Percentiles rank a stretch among this genome's conserved stretches.
phyloP scores from a whole-genome alignment of 2,888 invertebrate species.

The Cyrtodaria siliqua region DNA sequence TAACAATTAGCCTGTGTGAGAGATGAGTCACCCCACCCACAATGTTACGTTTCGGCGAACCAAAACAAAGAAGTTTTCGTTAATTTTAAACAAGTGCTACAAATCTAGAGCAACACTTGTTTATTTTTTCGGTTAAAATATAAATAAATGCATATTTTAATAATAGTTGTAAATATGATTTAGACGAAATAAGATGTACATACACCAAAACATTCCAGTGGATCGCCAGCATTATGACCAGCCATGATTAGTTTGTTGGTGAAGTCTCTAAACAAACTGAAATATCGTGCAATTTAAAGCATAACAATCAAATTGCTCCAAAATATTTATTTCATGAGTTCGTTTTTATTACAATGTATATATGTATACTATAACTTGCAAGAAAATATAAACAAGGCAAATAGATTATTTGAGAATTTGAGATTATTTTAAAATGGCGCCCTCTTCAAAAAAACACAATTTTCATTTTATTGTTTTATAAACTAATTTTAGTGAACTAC shows the following conservation, averaged over 20 bases:
- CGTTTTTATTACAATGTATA: too few species aligned
- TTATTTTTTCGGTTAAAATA: not conserved
- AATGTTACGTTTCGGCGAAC: not conserved
- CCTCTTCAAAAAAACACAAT: slow-evolving; percentile 14
- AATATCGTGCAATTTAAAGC: too few species aligned
- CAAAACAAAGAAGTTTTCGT: not conserved
- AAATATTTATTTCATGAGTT: too few species aligned
- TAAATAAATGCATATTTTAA: not conserved
- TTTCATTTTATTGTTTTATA: not conserved
- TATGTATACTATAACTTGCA: too few species aligned
- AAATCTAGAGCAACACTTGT: too few species aligned
- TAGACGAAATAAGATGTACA: slow-evolving; percentile 33
- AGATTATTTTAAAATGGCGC: slow-evolving; percentile 32
- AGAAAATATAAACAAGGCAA: too few species aligned
- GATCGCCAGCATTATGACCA: slow-evolving; percentile 84
- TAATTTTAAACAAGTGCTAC: too few species aligned
- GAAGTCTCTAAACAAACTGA: not conserved
- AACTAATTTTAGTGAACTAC: not conserved
- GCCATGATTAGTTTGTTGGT: slow-evolving; percentile 77
- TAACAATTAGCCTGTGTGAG: too few species aligned
- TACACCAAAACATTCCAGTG: slow-evolving; percentile 85
- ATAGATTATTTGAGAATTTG: too few species aligned
- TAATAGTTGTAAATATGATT: not conserved
- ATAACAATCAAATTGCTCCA: too few species aligned
- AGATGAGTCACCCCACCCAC: too few species aligned